These are phyloP conservation scores for Monodelphis domestica DNA, from an alignment of 2,797 vertebrate genomes.

Conservation along the genomic window DNA sequence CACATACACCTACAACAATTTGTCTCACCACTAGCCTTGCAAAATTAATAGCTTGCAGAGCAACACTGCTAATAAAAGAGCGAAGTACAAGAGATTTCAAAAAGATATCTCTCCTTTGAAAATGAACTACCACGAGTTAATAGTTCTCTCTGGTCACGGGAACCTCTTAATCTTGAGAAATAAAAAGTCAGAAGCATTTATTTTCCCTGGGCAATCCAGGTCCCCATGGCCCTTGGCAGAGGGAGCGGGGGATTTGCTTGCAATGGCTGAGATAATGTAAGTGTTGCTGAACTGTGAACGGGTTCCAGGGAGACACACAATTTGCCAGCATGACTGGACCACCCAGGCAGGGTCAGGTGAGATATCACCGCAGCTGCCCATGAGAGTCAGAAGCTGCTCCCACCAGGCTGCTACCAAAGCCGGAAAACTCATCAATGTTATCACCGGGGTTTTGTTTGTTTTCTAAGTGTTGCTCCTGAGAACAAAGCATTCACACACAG, in stretches of 20 bases:
- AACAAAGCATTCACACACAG: constrained; percentile 45
- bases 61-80: not conserved
- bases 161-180: constrained; percentile 49
- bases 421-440: not conserved
- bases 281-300: constrained; percentile 12
- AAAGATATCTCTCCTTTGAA: not conserved
- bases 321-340: constrained; percentile 28
- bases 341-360: constrained; percentile 43
- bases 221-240: not conserved
- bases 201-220: constrained; percentile 17
- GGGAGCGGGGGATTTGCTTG: not conserved
- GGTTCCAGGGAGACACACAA: fast-evolving
- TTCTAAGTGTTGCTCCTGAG: constrained; percentile 47
- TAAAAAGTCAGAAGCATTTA: constrained; percentile 43
- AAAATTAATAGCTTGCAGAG: not conserved
- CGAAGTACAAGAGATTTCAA: not conserved
- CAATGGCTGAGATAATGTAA: not conserved
- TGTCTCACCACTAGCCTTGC: not conserved
- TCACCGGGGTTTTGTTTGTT: constrained; percentile 20
- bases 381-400: not conserved
- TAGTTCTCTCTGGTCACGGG: constrained; percentile 51
- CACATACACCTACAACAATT: too few relatives aligned
- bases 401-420: not conserved
- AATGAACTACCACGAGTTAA: not conserved
- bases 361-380: not conserved